These are phyloP conservation scores for Piaya cayana DNA, from an alignment of 2,113 vertebrate species.

Conservation along the genomic window DNA sequence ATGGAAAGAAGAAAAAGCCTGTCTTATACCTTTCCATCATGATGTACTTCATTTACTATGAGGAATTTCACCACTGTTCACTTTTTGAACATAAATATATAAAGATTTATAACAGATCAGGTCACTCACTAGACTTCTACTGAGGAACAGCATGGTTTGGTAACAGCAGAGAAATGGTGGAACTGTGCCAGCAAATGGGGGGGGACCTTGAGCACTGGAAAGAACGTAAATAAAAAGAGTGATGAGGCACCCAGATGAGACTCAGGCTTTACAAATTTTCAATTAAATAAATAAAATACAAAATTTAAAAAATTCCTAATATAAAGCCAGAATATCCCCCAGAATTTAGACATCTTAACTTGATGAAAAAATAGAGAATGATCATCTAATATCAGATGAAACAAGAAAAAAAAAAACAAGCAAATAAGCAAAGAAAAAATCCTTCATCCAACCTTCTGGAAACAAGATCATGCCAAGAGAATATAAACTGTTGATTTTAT, in stretches of 20 bases:
- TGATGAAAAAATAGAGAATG: neutral
- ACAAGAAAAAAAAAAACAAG: neutral
- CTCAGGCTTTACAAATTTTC: neutral
- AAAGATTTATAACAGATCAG: neutral
- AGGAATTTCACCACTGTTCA: slow-evolving; percentile 8
- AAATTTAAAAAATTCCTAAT: neutral
- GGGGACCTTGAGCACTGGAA: neutral
- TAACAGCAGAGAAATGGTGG: neutral
- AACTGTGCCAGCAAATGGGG: neutral
- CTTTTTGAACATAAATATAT: neutral
- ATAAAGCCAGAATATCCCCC: neutral
- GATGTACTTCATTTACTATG: neutral
- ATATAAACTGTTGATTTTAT: neutral
- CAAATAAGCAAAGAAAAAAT: neutral
- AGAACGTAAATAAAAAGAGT: neutral
- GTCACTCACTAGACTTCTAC: neutral
- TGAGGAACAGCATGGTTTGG: neutral
- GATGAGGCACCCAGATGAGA: neutral
- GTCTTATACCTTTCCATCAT: neutral
- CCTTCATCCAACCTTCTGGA: neutral
- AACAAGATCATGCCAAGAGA: neutral
- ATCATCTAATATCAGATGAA: neutral
- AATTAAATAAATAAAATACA: neutral
- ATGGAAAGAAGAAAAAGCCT: slow-evolving; percentile 6
- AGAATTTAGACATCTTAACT: neutral